phyloP scores from a whole-genome alignment of 2,888 invertebrate genomes.

The Doris montereyensis region DNA sequence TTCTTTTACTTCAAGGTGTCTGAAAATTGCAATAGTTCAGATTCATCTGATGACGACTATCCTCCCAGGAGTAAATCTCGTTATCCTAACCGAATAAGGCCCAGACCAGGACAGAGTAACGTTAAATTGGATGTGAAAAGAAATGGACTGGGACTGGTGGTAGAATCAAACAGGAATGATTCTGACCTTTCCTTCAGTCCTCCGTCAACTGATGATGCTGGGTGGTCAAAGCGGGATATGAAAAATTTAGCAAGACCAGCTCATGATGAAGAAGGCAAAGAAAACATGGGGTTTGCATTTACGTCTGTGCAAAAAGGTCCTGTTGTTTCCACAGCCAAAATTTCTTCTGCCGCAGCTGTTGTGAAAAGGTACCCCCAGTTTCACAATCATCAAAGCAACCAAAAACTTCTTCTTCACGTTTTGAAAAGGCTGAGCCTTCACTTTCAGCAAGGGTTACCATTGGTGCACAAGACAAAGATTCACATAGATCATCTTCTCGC shows the following conservation, averaged over 20 bases:
- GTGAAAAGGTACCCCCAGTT: slow-evolving; percentile 30
- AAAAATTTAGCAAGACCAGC: background rate
- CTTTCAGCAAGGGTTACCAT: too few relatives aligned
- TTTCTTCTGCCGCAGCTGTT: slow-evolving; percentile 39
- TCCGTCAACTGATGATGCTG: slow-evolving; percentile 33
- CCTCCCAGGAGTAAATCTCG: slow-evolving; percentile 69
- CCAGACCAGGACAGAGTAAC: slow-evolving; percentile 37
- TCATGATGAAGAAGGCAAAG: background rate
- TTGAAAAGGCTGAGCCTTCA: too few relatives aligned
- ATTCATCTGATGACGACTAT: slow-evolving; percentile 83
- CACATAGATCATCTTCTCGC: too few relatives aligned
- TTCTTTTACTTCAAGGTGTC: slow-evolving; percentile 48
- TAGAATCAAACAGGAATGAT: slow-evolving; percentile 28
- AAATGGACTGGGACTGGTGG: too few relatives aligned
- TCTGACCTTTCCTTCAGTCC: slow-evolving; percentile 45
- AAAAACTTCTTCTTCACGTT: too few relatives aligned
- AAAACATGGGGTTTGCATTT: slow-evolving; percentile 27
- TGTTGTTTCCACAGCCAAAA: slow-evolving; percentile 43
- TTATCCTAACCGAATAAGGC: slow-evolving; percentile 67
- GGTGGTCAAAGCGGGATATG: background rate
- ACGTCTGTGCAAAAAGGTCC: slow-evolving; percentile 34
- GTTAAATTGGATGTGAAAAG: background rate
- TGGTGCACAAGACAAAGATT: too few relatives aligned
- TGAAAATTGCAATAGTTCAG: slow-evolving; percentile 81
- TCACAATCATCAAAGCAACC: too few relatives aligned